Conservation (phyloP, 2,113 vertebrate genomes). For the Ceyx melanurus region DNA sequence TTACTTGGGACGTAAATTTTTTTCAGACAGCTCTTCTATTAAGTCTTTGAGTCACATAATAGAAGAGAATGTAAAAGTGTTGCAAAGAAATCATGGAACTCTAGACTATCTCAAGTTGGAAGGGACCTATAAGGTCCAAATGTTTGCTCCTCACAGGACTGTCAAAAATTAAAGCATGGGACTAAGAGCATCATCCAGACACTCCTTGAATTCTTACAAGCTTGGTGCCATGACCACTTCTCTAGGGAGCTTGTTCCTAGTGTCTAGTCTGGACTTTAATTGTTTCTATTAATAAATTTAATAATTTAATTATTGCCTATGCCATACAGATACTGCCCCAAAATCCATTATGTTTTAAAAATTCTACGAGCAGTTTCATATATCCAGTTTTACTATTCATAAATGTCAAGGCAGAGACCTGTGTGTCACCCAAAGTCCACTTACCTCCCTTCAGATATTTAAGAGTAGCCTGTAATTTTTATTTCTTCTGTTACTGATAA, state of each 20-base stretch:
- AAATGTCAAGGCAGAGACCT: neutral
- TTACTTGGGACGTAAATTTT: neutral
- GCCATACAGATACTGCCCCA: neutral
- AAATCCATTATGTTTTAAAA: neutral
- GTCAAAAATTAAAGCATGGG: neutral
- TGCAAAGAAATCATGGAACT: neutral
- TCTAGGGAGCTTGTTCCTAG: neutral
- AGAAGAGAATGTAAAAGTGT: neutral
- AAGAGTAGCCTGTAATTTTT: neutral
- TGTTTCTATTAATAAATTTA: neutral
- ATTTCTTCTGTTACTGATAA: neutral
- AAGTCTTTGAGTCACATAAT: neutral
- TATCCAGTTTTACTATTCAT: neutral
- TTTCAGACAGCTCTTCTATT: neutral
- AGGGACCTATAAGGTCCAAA: neutral
- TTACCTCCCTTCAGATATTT: neutral
- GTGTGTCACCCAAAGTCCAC: neutral
- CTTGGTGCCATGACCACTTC: neutral
- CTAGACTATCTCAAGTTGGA: neutral
- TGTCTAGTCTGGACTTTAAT: neutral
- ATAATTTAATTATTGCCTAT: neutral
- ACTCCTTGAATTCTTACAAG: neutral
- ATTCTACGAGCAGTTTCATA: neutral
- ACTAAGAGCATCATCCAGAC: neutral
- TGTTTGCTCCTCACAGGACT: neutral